These are phyloP conservation scores for Sorex fumeus DNA, from an alignment of 2,113 vertebrate species.

Conservation along the genomic window DNA sequence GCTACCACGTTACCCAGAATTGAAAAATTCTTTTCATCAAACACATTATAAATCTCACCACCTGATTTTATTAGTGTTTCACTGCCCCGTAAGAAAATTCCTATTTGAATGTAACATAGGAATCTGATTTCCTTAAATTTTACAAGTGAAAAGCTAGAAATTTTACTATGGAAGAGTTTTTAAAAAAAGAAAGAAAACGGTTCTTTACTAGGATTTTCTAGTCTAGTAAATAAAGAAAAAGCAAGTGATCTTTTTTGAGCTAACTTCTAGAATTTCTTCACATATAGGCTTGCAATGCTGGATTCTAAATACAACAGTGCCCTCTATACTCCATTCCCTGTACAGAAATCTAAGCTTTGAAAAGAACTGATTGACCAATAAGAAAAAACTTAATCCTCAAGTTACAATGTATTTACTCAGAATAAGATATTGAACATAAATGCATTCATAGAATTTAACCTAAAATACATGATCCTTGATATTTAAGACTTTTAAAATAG, in stretches of 20 bases:
- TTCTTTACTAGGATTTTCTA: not conserved
- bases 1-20: not conserved
- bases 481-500: conserved; percentile 29
- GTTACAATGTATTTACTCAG: not conserved
- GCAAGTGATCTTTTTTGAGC: not conserved
- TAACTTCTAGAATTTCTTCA: not conserved
- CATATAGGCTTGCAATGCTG: not conserved
- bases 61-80: not conserved
- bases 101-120: not conserved
- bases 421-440: not conserved
- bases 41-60: not conserved
- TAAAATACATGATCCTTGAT: not conserved
- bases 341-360: not conserved
- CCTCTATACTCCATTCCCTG: conserved; percentile 59
- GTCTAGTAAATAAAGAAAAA: not conserved
- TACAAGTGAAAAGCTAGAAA: not conserved
- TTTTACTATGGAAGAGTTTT: conserved; percentile 18
- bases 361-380: not conserved
- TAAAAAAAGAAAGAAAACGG: not conserved
- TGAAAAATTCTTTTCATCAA: not conserved
- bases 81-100: not conserved
- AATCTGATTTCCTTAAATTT: not conserved
- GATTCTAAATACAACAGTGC: conserved; percentile 67
- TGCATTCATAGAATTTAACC: not conserved
- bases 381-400: not conserved